A percentile compares a stretch with the other conserved stretches of the same genome.
These are phyloP conservation scores for Sinhomidia bicolor DNA, from an alignment of 2,888 invertebrate species.

Conservation along the genomic window DNA sequence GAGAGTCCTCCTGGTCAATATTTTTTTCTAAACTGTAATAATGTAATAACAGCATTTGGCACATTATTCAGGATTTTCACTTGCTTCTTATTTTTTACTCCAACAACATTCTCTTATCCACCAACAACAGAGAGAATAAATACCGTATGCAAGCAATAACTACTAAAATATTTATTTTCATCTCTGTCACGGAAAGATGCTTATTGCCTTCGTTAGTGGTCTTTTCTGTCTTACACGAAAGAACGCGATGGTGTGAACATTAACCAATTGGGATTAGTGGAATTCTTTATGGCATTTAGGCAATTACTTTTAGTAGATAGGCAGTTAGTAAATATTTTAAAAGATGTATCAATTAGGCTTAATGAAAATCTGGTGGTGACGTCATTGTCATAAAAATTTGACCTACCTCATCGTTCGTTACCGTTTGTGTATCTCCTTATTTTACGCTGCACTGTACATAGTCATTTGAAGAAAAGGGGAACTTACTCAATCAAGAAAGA, in stretches of 20 bases:
- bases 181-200: constrained; percentile 32
- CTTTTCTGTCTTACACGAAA: neutral
- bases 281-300: neutral
- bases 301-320: too few relatives aligned
- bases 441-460: too few relatives aligned
- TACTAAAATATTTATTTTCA: neutral
- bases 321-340: neutral
- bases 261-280: neutral
- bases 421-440: too few relatives aligned
- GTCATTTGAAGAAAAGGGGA: too few relatives aligned
- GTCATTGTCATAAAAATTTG: neutral
- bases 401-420: neutral
- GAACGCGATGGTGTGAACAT: neutral
- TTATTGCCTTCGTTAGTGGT: constrained; percentile 21
- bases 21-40: neutral
- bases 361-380: neutral
- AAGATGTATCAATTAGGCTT: constrained; percentile 9
- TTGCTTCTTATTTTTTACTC: neutral
- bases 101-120: neutral
- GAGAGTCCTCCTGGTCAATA: constrained; percentile 2
- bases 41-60: neutral
- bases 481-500: too few relatives aligned
- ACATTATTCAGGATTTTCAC: neutral
- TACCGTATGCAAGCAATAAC: neutral
- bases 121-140: neutral